Evolutionary conservation across 2,113 vertebrate species (phyloP).

Genomic region (Theristicus caerulescens): DNA sequence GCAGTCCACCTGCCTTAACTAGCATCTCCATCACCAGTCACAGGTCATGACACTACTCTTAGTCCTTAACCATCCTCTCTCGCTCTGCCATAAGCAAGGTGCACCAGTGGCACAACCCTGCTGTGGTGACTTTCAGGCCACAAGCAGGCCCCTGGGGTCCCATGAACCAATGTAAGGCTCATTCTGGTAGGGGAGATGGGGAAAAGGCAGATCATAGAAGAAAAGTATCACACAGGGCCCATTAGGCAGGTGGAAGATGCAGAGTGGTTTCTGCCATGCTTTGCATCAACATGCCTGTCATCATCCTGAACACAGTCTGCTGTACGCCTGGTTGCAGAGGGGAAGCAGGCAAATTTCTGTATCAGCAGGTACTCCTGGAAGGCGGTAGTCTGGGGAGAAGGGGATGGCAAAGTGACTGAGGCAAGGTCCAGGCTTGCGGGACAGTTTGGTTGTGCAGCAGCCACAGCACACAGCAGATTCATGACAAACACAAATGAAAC

Average conservation of each 20-base stretch:
- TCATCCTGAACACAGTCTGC: neutral
- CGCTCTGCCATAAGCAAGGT: neutral
- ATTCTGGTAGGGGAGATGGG: neutral
- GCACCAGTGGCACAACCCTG: neutral
- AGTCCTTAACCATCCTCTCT: neutral
- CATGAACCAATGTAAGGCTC: neutral
- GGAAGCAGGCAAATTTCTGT: neutral
- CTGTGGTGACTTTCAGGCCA: neutral
- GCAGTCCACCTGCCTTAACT: neutral
- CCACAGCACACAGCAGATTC: neutral
- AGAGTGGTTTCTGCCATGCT: neutral
- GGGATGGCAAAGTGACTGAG: neutral
- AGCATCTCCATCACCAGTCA: neutral
- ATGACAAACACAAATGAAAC: neutral
- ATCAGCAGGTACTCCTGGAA: neutral
- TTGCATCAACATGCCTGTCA: neutral
- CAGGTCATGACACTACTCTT: neutral
- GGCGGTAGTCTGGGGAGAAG: neutral
- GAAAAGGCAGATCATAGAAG: neutral
- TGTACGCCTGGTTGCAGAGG: neutral
- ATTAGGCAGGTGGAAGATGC: neutral
- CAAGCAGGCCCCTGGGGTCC: neutral
- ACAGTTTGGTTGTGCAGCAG: neutral
- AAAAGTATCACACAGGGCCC: neutral
- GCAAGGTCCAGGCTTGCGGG: neutral